Base-by-base conservation (phyloP, 2,113 vertebrate genomes). In the Pachyramphus minor region DNA sequence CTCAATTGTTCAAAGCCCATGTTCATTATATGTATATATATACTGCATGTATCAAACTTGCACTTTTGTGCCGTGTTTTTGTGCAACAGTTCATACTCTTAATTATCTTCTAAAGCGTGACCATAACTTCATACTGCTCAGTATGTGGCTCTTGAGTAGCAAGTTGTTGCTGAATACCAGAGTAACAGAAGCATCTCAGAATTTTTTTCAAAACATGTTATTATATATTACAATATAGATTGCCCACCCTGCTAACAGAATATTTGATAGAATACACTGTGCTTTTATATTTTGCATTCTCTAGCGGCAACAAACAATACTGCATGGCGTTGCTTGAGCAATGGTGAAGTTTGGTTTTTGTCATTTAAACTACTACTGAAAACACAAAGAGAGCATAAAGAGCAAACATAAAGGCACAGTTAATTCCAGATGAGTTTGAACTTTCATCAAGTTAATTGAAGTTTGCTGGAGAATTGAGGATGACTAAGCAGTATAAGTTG, bases 371-470 rank as follows among this genome's bases (percentile, higher is more conserved):
- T 97, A 97, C 93, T 93, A 96, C 95, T 3, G 6, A 95, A 96
- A 97, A 96, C 95, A 93, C 87, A 95, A 97, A 92, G 95, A 94
- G 95, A 95, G 94, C 94, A 96, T 90, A 81, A 93, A 90, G 88
- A 85, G 93, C 97, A 97, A 98, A 98, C 97, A 98, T 97, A 97
- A 98, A 98, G 97, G 97, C 97, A 98, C 97, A 97, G 97, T 96
- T 85, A 93, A 93, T 96, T 97, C 96, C 91, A 96, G 85, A 89
- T 88, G 86, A 95, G 87, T 94, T 93, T 96, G 86, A 96, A 76
- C 93, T 89, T 98, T 97, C 95, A 95, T 93, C 94, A 87, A 87
- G 97, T 97, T 86, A 96, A 96, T 96, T 94, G 64, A 96, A 96
- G 97, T 90, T 97, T 97, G 31, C 97, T 97, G 93, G 71, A 97